Percentiles rank a stretch among this genome's conserved stretches.
phyloP scores from a whole-genome alignment of 2,113 vertebrate genomes.

The Capreolus pygargus region DNA sequence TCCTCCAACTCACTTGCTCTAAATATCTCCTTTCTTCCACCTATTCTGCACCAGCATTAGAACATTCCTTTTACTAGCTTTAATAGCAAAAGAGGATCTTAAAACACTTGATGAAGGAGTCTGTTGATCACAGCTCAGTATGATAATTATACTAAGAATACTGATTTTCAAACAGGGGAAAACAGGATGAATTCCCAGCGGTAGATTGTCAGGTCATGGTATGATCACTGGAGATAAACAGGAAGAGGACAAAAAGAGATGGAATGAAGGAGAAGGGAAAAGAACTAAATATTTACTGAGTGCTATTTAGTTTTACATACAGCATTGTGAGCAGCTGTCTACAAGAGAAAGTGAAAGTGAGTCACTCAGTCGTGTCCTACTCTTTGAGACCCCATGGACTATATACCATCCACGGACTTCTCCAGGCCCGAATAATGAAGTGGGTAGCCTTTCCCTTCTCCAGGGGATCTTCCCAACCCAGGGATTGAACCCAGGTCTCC shows the following conservation, averaged over 20 bases:
- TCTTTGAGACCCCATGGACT: neutral
- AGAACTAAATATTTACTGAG: neutral
- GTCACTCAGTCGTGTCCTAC: neutral
- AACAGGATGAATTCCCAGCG: neutral
- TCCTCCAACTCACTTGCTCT: neutral
- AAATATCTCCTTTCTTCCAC: slow-evolving; percentile 15
- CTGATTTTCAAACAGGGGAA: neutral
- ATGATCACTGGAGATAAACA: neutral
- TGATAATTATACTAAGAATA: slow-evolving; percentile 1
- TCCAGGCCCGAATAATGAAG: neutral
- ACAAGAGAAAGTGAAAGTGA: neutral
- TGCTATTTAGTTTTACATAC: neutral
- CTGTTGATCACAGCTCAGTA: neutral
- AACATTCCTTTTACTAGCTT: neutral
- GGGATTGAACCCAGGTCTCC: neutral
- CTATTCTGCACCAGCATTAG: neutral
- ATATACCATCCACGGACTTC: neutral
- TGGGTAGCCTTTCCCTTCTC: neutral
- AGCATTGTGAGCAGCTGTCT: neutral
- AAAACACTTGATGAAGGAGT: neutral
- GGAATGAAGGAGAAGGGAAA: neutral
- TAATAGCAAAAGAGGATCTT: slow-evolving; percentile 13
- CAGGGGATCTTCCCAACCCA: neutral
- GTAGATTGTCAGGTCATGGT: neutral
- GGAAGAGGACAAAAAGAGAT: neutral